phyloP scores from a whole-genome alignment of 2,113 vertebrate genomes.

The Thryonomys swinderianus region DNA sequence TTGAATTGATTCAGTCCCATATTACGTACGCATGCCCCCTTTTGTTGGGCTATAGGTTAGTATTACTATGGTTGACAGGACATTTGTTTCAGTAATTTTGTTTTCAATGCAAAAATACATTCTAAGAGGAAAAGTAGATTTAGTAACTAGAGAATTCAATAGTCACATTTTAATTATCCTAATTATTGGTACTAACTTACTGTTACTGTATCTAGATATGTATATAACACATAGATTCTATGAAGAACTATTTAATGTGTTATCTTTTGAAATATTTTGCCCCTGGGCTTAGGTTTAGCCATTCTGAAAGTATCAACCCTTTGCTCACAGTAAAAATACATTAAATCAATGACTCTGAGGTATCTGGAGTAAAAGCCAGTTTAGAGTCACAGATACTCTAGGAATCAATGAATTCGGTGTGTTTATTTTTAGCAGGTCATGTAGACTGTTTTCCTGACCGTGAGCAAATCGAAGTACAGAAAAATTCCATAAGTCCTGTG shows the following conservation, averaged over 20 bases:
- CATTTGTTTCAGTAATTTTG: slow-evolving; percentile 38
- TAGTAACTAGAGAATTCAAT: slow-evolving; percentile 65
- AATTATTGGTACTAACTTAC: slow-evolving; percentile 59
- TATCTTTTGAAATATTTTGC: slow-evolving; percentile 52
- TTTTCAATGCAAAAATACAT: slow-evolving; percentile 40
- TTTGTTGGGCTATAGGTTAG: slow-evolving; percentile 50
- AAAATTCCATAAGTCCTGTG: background rate
- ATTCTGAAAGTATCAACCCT: slow-evolving; percentile 40
- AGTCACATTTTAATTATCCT: slow-evolving; percentile 65
- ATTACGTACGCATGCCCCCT: slow-evolving; percentile 35
- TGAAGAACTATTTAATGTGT: slow-evolving; percentile 50
- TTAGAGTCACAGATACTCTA: slow-evolving; percentile 1
- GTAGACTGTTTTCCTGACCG: slow-evolving; percentile 26
- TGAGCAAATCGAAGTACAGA: slow-evolving; percentile 40
- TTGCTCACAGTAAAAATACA: slow-evolving; percentile 23
- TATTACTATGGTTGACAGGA: slow-evolving; percentile 30
- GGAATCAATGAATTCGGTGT: background rate
- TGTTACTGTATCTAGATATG: slow-evolving; percentile 60
- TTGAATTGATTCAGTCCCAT: slow-evolving; percentile 67
- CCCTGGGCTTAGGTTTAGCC: background rate
- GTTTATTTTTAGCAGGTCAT: slow-evolving; percentile 50
- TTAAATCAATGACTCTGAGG: slow-evolving; percentile 19
- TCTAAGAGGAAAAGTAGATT: slow-evolving; percentile 55
- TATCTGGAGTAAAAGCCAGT: background rate
- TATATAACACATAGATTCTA: background rate